Conservation (phyloP, 2,113 vertebrate genomes). For the Gymnorhina tibicen region DNA sequence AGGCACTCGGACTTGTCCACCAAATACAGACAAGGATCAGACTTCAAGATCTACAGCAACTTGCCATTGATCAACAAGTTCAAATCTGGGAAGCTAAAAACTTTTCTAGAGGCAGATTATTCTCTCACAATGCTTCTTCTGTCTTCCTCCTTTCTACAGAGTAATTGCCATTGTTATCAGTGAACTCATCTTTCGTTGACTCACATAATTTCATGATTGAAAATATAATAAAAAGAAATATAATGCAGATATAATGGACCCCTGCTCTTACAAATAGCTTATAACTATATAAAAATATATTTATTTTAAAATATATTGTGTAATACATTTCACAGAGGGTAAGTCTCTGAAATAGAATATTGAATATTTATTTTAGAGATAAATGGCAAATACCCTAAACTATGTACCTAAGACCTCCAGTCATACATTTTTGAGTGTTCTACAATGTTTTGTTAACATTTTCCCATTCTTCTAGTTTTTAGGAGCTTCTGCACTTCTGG, state of each 20-base stretch:
- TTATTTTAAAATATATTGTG: background rate
- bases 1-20: background rate
- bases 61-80: background rate
- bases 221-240: background rate
- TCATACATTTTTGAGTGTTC: background rate
- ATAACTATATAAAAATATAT: background rate
- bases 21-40: background rate
- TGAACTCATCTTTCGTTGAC: background rate
- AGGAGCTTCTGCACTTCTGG: conserved; percentile 5
- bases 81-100: background rate
- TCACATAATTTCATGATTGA: background rate
- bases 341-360: background rate
- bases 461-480: conserved; percentile 4
- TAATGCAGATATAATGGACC: background rate
- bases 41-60: background rate
- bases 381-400: background rate
- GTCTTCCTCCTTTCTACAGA: background rate
- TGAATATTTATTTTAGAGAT: background rate
- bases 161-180: background rate
- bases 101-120: background rate
- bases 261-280: background rate
- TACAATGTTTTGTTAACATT: conserved; percentile 14
- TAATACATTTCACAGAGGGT: background rate
- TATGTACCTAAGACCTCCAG: background rate
- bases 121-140: background rate